Evolutionary conservation across 2,113 vertebrate genomes (phyloP), one percentile per base, ranked within the genome.

Genomic region (Haemorhous mexicanus): DNA sequence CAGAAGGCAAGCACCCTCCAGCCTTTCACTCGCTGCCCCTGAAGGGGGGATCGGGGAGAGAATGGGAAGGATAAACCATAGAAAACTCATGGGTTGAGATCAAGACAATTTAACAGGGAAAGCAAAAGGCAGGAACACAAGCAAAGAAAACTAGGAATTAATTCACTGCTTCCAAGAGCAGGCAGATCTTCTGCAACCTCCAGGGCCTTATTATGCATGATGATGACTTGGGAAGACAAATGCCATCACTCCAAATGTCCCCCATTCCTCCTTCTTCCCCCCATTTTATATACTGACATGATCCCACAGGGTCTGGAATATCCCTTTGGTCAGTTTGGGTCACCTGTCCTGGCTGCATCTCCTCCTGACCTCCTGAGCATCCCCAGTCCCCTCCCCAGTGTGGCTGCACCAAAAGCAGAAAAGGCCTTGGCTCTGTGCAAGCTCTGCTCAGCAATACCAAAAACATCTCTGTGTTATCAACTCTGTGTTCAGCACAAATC

Each of bases 361-460:
- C 39, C 13, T 46, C 28, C 22, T 22, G 49, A 0, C 0, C 8
- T 33, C 17, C 32, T 4, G 20, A 3, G 9, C 23, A 53, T 2
- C 28, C 19, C 23, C 32, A 37, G 3, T 6, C 6, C 9, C 33
- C 33, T 59, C 33, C 1, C 19, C 33, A 39, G 13, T 3, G 8
- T 24, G 11, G 16, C 52, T 10, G 7, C 7, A 39, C 13, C 5
- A n/a, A 26, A 73, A 61, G 16, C 19, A 67, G n/a, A 39, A 61
- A n/a, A 30, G 22, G 16, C 24, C 46, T 46, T 39, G 39, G 39
- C 20, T 53, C 28, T 59, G 62, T 39, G 46, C 5, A 46, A 41
- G 20, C 24, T 5, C 27, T 59, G 46, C 46, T 22, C n/a, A n/a
- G n/a, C 69, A 53, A 0, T 10, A 39, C 7, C 52, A 61, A 30